Conservation (phyloP, 2,797 vertebrate genomes). For the Microctenopoma stevenorrisi region DNA sequence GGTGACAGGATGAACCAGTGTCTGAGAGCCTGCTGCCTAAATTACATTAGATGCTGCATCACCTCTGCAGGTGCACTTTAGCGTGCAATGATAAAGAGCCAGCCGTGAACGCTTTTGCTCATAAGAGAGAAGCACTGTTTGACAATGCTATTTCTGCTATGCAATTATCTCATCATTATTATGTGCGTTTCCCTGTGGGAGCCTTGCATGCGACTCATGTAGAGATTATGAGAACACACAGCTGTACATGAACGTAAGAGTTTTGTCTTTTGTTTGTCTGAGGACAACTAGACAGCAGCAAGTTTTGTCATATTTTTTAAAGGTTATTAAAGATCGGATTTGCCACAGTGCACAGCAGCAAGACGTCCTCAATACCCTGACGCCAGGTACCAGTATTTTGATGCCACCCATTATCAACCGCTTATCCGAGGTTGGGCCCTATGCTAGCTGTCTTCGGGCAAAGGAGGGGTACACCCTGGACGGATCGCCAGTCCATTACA, state of each 20-base stretch:
- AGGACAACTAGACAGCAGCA: constrained; percentile 1
- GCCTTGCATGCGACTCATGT: constrained; percentile 7
- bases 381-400: too few species aligned
- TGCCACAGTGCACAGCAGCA: too few species aligned
- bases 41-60: not conserved
- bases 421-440: too few species aligned
- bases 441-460: too few species aligned
- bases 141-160: constrained; percentile 25
- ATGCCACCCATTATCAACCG: too few species aligned
- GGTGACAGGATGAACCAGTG: not conserved
- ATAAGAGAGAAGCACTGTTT: constrained; percentile 23
- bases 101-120: not conserved
- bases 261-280: constrained; percentile 11
- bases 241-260: not conserved
- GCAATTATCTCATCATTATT: constrained; percentile 27
- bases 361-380: too few species aligned
- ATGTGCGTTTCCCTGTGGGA: constrained; percentile 23
- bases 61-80: not conserved
- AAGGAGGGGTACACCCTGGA: too few species aligned
- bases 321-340: not conserved
- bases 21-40: constrained; percentile 3
- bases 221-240: constrained; percentile 27
- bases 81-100: not conserved
- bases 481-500: too few species aligned
- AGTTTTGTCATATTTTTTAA: not conserved